A percentile compares a stretch with the other conserved stretches of the same genome.
These are phyloP conservation scores for Prunella himalayana DNA, from an alignment of 2,113 vertebrate genomes.

Conservation along the genomic window DNA sequence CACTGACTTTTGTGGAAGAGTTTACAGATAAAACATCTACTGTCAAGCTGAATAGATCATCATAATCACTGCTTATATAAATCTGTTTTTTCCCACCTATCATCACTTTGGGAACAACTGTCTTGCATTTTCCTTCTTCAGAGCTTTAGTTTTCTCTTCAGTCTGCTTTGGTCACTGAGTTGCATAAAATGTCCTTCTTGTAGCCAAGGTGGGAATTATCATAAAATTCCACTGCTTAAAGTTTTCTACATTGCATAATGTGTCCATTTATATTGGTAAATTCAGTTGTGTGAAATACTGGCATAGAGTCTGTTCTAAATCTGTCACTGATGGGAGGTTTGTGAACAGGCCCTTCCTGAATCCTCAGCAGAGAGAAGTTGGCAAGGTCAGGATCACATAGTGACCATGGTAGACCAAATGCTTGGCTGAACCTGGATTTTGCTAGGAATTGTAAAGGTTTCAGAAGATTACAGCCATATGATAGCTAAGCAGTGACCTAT, in stretches of 20 bases:
- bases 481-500: not conserved
- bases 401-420: rapidly evolving
- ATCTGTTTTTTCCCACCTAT: not conserved
- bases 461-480: not conserved
- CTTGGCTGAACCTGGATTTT: not conserved
- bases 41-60: not conserved
- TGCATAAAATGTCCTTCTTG: not conserved
- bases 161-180: not conserved
- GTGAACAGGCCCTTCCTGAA: not conserved
- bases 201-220: not conserved
- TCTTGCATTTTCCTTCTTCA: not conserved
- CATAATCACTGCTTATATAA: not conserved
- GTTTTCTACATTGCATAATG: not conserved
- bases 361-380: not conserved
- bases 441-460: not conserved
- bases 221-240: not conserved
- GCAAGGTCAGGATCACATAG: not conserved
- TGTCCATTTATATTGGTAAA: not conserved
- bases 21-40: not conserved
- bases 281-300: not conserved
- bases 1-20: not conserved
- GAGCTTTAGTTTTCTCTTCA: not conserved
- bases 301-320: not conserved
- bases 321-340: not conserved
- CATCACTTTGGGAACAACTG: not conserved